These are phyloP conservation scores for Thaumetopoea pityocampa DNA, from an alignment of 1,140 invertebrate species.

Conservation along the genomic window DNA sequence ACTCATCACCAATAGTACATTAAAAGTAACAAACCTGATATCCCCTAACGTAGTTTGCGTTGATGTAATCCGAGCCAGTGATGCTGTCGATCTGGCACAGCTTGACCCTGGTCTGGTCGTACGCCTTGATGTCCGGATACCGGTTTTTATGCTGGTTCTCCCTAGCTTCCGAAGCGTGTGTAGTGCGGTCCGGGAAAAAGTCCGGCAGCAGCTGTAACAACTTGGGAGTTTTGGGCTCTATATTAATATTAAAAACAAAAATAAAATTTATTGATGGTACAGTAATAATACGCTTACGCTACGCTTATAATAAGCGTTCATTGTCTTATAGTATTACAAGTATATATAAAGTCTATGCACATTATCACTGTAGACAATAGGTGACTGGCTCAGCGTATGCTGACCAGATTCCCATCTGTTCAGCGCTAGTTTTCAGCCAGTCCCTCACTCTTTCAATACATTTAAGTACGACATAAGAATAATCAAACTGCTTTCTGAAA, in stretches of 20 bases:
- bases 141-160: conserved; percentile 93
- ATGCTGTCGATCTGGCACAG: conserved; percentile 85
- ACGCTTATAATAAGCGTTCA: no score
- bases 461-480: no score
- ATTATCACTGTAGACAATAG: no score
- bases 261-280: not conserved
- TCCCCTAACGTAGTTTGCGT: conserved; percentile 93
- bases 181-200: conserved; percentile 90
- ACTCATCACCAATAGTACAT: not conserved
- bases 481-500: no score
- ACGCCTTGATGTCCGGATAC: conserved; percentile 93
- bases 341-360: no score
- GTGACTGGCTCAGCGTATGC: no score
- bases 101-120: conserved; percentile 94
- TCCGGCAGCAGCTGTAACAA: conserved; percentile 84
- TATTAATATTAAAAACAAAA: not conserved
- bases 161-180: conserved; percentile 88
- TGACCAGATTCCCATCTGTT: no score
- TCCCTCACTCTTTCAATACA: no score
- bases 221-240: conserved; percentile 23
- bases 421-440: no score
- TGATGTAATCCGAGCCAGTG: conserved; percentile 92
- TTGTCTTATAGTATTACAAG: no score
- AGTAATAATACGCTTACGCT: no score
- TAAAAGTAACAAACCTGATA: conserved; percentile 79